phyloP scores from a whole-genome alignment of 2,113 vertebrate genomes.

The Pyrgilauda ruficollis region DNA sequence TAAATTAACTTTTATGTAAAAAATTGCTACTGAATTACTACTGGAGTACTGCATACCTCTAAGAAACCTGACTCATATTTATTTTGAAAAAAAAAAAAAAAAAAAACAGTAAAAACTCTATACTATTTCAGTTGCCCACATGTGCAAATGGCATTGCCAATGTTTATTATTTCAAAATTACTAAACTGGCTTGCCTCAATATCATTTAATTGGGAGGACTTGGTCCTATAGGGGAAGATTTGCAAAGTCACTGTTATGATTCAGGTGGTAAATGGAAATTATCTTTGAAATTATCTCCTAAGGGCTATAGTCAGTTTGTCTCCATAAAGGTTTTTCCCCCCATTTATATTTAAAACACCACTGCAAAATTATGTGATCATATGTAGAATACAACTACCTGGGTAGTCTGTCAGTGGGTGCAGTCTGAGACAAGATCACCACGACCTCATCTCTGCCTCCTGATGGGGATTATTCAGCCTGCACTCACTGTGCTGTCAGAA shows the following conservation, averaged over 20 bases:
- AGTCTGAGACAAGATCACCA: not conserved
- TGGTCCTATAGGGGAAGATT: not conserved
- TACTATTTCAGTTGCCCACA: not conserved
- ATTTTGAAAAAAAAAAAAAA: not conserved
- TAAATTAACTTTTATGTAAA: not conserved
- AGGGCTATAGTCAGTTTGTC: not conserved
- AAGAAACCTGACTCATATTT: not conserved
- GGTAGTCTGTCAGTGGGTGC: not conserved
- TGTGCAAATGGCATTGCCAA: fast-evolving
- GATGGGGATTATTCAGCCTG: not conserved
- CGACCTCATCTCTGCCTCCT: not conserved
- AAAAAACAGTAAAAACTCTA: not conserved
- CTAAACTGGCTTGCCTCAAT: not conserved
- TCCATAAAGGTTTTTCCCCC: fast-evolving
- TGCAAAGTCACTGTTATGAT: not conserved
- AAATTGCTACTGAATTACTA: not conserved
- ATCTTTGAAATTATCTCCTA: not conserved
- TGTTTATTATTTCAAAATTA: not conserved
- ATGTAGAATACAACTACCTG: not conserved
- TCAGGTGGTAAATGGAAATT: not conserved
- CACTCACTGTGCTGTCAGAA: no score
- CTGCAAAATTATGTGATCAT: not conserved
- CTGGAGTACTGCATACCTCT: not conserved
- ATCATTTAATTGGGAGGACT: not conserved
- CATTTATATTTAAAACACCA: not conserved